Percentiles rank a stretch among this genome's conserved stretches.
Conservation (phyloP, 1,140 invertebrate species). For the Drosophila auraria region DNA sequence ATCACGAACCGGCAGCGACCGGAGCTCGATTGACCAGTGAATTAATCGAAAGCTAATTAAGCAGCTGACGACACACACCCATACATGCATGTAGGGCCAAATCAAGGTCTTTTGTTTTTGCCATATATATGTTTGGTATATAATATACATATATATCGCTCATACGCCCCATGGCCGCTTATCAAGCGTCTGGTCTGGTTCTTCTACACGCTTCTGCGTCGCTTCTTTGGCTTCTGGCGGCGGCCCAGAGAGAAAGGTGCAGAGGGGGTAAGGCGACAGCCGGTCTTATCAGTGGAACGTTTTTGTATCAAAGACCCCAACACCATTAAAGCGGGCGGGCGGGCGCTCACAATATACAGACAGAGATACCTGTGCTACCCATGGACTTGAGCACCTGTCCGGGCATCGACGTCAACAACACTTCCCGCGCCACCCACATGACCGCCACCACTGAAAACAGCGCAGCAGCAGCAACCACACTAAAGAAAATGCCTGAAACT, state of each 20-base stretch:
- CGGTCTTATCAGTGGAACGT: conserved; percentile 50
- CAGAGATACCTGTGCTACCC: conserved; percentile 33
- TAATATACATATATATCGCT: conserved; percentile 32
- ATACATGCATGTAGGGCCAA: conserved; percentile 13
- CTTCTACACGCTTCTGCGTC: conserved; percentile 43
- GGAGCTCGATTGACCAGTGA: conserved; percentile 50
- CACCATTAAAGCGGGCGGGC: conserved; percentile 9
- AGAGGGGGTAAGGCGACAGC: conserved; percentile 23
- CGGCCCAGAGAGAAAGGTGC: neutral
- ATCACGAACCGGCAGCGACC: conserved; percentile 18
- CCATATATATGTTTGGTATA: conserved; percentile 15
- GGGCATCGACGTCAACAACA: conserved; percentile 42
- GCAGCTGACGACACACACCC: conserved; percentile 63
- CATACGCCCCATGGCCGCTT: conserved; percentile 49
- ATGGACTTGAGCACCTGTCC: conserved; percentile 61
- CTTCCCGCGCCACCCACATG: conserved; percentile 60
- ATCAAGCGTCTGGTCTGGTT: conserved; percentile 51
- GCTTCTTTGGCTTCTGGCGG: conserved; percentile 46
- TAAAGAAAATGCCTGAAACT: neutral
- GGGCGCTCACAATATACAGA: conserved; percentile 17
- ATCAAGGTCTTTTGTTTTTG: conserved; percentile 62
- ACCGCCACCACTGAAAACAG: conserved; percentile 24
- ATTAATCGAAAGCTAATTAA: conserved; percentile 80
- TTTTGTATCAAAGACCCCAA: conserved; percentile 18
- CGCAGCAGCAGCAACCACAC: conserved; percentile 12